Evolutionary conservation across 2,888 invertebrate genomes (phyloP), one percentile per base, ranked within the genome.

Genomic region (Cecidostiba fungosa): DNA sequence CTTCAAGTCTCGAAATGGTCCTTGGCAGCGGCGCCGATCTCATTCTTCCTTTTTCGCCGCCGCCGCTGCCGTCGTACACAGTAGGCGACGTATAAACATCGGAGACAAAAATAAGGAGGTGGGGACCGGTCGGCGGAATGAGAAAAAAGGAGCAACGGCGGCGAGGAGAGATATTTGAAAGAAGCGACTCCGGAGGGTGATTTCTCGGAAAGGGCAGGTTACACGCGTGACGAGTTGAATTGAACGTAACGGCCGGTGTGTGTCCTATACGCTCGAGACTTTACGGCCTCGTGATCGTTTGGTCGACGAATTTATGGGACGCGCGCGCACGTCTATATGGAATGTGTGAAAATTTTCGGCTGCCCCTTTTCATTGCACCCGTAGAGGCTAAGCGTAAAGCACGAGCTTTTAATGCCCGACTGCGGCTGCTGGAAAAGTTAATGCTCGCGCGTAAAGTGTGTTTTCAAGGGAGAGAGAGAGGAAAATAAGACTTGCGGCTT

Each of bases 281-380:
- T 85, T 85, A 85, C 47, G 77, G 26, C 59, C 29, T 29, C 16
- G 54, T 23, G 32, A n/a, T 43, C 73, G n/a, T 66, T 43, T 54
- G 59, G 26, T 29, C 50, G 43, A 72, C n/a, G 69, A 80, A 84
- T 50, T 85, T 85, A 85, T 80, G 80, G 73, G 81, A 32, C 32
- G 69, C 19, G 4, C 50, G 50, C 2, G 19, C 54, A 3, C 12
- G 50, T 3, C 8, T 8, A 4, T n/a, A 12, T 26, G 84, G 84
- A 85, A 84, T 85, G 86, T 82, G 82, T 85, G 84, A 85, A 84
- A 70, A 85, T 72, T 82, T 86, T 79, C 70, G 70, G 74, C 70
- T 69, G 62, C 70, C 47, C 10, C 16, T 23, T 72, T 12, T n/a
- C 23, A 23, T 39, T 39, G 39, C 12, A 6, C 39, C 4, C n/a